Percentiles rank a stretch among this genome's conserved stretches.
Conservation (phyloP, 2,888 invertebrate genomes). For the Camptogramma bilineatum region DNA sequence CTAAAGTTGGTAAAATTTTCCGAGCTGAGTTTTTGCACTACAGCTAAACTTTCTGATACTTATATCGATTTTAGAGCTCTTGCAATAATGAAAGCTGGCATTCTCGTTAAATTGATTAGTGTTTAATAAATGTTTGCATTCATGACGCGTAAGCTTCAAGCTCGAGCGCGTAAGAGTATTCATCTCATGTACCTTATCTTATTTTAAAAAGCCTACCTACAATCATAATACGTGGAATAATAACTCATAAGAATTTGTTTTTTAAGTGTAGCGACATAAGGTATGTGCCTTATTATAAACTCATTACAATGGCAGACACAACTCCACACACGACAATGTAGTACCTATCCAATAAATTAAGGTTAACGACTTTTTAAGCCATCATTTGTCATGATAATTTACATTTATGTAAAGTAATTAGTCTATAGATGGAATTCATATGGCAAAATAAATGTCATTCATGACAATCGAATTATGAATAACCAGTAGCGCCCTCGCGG, state of each 20-base stretch:
- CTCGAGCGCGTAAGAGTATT: background rate
- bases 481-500: too few species aligned
- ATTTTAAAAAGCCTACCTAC: background rate
- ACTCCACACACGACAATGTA: too few species aligned
- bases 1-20: too few species aligned
- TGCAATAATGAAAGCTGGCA: background rate
- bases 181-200: background rate
- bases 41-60: too few species aligned
- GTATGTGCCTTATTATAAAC: background rate
- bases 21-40: too few species aligned
- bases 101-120: background rate
- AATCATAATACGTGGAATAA: background rate
- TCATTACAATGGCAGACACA: background rate
- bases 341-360: background rate
- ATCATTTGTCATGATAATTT: background rate
- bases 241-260: background rate
- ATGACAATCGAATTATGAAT: too few species aligned
- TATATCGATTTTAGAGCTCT: too few species aligned
- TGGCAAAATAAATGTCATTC: too few species aligned
- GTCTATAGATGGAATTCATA: too few species aligned
- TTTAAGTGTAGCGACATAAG: background rate
- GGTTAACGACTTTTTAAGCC: background rate
- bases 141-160: too few species aligned
- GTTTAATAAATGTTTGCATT: background rate
- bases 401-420: background rate